phyloP scores from a whole-genome alignment of 2,113 vertebrate species.

The Python bivittatus region DNA sequence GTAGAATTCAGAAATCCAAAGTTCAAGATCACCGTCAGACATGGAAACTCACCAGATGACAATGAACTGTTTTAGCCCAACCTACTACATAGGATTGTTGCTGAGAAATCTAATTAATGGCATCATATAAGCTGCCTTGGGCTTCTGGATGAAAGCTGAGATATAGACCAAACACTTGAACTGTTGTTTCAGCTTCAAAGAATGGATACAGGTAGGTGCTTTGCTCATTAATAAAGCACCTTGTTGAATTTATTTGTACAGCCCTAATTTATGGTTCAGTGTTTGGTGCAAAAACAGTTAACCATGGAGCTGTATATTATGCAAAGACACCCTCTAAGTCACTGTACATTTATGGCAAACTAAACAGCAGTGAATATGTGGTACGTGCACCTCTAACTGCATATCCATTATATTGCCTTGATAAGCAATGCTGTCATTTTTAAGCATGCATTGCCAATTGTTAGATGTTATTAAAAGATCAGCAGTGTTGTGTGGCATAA shows the following conservation, averaged over 20 bases:
- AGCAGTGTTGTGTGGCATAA: constrained; percentile 38
- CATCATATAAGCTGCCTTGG: not conserved
- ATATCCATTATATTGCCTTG: constrained; percentile 6
- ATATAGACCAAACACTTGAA: not conserved
- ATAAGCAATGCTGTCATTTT: constrained; percentile 39
- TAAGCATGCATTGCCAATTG: constrained; percentile 47
- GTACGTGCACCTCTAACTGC: not conserved
- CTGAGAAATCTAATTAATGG: not conserved
- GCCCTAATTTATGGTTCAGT: not conserved
- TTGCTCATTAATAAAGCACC: not conserved
- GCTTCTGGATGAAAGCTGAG: not conserved
- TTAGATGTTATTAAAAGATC: constrained; percentile 60
- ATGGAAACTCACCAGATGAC: not conserved
- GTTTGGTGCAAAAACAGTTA: not conserved
- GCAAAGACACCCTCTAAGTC: not conserved
- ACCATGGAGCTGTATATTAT: not conserved
- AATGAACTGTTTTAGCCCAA: not conserved
- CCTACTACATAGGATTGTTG: not conserved
- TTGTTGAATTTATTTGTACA: not conserved
- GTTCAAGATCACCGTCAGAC: not conserved
- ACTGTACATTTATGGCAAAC: constrained; percentile 29
- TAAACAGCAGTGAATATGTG: constrained; percentile 27
- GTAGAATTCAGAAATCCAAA: not conserved
- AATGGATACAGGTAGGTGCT: not conserved
- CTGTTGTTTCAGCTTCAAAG: not conserved